phyloP scores from a whole-genome alignment of 2,797 vertebrate genomes.

The Triplophysa yarkandensis region DNA sequence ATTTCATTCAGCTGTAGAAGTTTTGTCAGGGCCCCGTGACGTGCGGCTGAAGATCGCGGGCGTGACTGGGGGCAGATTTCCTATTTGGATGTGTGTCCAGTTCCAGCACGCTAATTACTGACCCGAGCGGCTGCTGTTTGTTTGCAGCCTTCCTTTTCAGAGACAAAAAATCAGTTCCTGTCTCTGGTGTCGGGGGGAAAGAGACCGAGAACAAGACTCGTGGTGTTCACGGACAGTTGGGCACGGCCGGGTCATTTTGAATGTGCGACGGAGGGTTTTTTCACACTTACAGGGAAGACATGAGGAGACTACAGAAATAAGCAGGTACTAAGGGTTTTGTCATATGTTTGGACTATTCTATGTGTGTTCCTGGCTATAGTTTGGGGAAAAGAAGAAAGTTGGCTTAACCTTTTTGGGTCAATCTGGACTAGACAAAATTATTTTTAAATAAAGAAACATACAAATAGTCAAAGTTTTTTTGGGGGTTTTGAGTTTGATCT shows the following conservation, averaged over 20 bases:
- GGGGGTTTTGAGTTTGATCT: neutral
- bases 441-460: too few relatives aligned
- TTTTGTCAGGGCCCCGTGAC: constrained; percentile 47
- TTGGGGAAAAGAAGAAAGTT: neutral
- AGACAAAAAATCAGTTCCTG: constrained; percentile 75
- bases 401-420: neutral
- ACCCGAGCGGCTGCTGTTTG: constrained; percentile 73
- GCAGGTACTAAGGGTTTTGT: constrained; percentile 47
- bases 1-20: constrained; percentile 42
- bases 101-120: constrained; percentile 77
- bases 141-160: constrained; percentile 74
- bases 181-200: constrained; percentile 59
- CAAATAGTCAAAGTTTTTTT: neutral
- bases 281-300: constrained; percentile 24
- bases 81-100: constrained; percentile 59
- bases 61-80: constrained; percentile 58
- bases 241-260: constrained; percentile 38
- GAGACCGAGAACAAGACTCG: constrained; percentile 59
- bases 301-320: constrained; percentile 24
- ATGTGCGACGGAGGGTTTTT: constrained; percentile 16
- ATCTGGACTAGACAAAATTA: neutral
- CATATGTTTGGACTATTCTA: constrained; percentile 1
- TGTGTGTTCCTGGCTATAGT: constrained; percentile 9
- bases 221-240: constrained; percentile 41
- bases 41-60: constrained; percentile 54